A percentile compares a stretch with the other conserved stretches of the same genome.
Conservation (phyloP, 2,888 invertebrate species). For the Gerris lacustris region DNA sequence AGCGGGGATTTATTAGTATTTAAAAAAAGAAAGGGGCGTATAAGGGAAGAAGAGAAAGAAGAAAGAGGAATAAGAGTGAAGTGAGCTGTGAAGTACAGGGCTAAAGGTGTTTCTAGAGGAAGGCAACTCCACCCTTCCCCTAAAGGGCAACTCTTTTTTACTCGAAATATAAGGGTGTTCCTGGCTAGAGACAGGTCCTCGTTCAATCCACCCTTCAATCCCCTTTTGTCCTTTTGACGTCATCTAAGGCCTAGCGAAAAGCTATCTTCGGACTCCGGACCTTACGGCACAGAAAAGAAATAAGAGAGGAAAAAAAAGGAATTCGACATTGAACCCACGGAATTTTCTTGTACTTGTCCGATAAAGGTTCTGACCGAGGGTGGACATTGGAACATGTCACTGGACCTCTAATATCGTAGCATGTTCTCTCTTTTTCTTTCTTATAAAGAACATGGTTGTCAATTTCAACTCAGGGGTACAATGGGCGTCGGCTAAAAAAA, state of each 20-base stretch:
- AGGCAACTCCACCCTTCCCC: background rate
- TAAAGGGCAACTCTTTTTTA: background rate
- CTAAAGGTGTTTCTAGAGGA: background rate
- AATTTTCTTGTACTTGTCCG: too few species aligned
- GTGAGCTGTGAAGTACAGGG: background rate
- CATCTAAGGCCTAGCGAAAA: background rate
- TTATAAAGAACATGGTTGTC: too few species aligned
- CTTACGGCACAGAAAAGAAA: too few species aligned
- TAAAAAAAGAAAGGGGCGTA: background rate
- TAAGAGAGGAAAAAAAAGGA: too few species aligned
- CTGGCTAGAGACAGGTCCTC: background rate
- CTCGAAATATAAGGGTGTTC: background rate
- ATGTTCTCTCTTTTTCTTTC: too few species aligned
- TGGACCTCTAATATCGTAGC: too few species aligned
- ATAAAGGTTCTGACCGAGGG: too few species aligned
- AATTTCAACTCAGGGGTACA: too few species aligned
- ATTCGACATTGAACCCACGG: too few species aligned
- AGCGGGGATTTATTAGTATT: conserved; percentile 1
- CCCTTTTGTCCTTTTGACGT: background rate
- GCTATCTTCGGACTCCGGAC: too few species aligned
- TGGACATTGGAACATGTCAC: too few species aligned
- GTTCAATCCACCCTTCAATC: background rate
- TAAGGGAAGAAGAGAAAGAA: background rate
- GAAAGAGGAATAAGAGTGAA: background rate
- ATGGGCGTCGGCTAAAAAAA: too few species aligned